These are phyloP conservation scores for Chaetodon trifascialis DNA, from an alignment of 2,113 vertebrate genomes.

Conservation along the genomic window DNA sequence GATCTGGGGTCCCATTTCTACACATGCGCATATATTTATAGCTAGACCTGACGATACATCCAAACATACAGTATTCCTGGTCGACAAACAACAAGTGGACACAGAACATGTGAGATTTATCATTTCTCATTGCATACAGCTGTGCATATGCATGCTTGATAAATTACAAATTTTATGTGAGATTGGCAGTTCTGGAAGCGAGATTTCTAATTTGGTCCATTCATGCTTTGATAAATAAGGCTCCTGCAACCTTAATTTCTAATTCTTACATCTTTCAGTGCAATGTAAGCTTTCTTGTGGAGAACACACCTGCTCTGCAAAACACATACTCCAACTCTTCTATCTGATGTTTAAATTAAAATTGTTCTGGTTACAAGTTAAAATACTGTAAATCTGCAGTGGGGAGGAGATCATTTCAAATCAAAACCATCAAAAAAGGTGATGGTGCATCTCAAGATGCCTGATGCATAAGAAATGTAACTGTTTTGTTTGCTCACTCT, in stretches of 20 bases:
- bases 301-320: not conserved
- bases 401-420: not conserved
- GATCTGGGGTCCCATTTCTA: no score
- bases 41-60: no score
- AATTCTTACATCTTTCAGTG: not conserved
- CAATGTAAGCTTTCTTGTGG: not conserved
- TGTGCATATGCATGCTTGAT: no score
- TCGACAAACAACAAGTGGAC: not conserved
- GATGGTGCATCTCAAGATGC: not conserved
- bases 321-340: no score
- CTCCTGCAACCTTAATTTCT: not conserved
- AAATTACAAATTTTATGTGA: not conserved
- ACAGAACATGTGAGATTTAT: not conserved
- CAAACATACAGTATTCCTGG: no score
- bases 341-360: not conserved
- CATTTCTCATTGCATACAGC: not conserved
- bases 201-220: not conserved
- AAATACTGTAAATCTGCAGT: not conserved
- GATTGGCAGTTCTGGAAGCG: not conserved
- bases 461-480: not conserved
- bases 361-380: not conserved
- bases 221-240: not conserved
- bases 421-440: no score
- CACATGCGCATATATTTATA: no score
- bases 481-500: not conserved